Base-by-base conservation (phyloP, 2,797 vertebrate genomes). In the Coluber constrictor region DNA sequence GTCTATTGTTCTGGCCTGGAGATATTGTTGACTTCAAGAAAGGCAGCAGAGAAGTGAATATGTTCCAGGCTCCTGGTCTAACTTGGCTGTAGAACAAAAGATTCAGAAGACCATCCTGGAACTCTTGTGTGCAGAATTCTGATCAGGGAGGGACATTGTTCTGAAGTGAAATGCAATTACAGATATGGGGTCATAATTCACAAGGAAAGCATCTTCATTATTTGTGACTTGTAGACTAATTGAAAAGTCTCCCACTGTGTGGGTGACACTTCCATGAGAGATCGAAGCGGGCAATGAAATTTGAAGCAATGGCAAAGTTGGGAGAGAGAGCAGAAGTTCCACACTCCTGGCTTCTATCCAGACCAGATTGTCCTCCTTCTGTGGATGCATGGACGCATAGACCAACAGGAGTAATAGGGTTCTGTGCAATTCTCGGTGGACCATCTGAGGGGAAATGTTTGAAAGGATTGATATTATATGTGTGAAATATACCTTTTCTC, bases 171-270 rank as follows among this genome's bases (percentile, higher is more conserved):
- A 66, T 23, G 60, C 51, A 70, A 37, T 79, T 87, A 86, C 0
- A 88, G 12, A 63, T 74, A 89, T 63, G 93, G 60, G 55, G 90
- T 79, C 86, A 79, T 70, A 54, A 88, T 60, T 94, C 57, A 87
- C 66, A 86, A 87, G 23, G 95, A 86, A 90, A 94, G 91, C 0
- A 0, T 0, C 9, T 90, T 59, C 90, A 93, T 94, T 93, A 57
- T 23, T 51, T 86, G 86, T 93, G 74, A 86, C 27, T 27, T 63
- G 56, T 1, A 18, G 37, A 60, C 4, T 23, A 88, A 25, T 83
- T 93, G 63, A 92, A 95, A 95, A 95, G 91, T 90, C 93, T 93
- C 74, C 87, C 4, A 74, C 6, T 4, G 0, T n/a, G 47, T 57
- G 88, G 57, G 55, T 29, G 70, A 5, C 20, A n/a, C n/a, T 32